These are phyloP conservation scores for Gymnosoma rotundatum DNA, from an alignment of 2,888 invertebrate species.

Conservation along the genomic window DNA sequence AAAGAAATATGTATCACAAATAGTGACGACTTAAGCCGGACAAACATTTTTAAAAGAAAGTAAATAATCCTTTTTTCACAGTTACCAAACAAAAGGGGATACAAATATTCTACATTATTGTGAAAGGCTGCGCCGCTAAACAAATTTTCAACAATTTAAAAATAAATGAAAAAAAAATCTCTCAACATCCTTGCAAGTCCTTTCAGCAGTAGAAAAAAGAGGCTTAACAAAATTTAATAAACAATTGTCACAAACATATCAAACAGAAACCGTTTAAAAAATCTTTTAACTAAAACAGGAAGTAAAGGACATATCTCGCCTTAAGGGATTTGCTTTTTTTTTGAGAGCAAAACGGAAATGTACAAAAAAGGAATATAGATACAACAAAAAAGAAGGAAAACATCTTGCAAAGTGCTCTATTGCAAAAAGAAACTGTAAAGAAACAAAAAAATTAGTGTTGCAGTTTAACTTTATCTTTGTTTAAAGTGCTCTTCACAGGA, in stretches of 20 bases:
- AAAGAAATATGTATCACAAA: background rate
- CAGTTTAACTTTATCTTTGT: conserved; percentile 55
- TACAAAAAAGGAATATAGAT: background rate
- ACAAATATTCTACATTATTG: background rate
- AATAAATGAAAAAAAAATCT: background rate
- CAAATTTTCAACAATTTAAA: background rate
- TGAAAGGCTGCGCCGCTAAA: background rate
- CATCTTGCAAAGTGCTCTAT: conserved; percentile 14
- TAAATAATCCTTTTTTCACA: conserved; percentile 7
- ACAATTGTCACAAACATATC: conserved; percentile 16
- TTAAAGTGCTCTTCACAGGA: conserved; percentile 54
- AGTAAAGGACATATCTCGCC: conserved; percentile 35
- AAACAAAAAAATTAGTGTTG: conserved; percentile 19
- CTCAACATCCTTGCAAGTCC: background rate
- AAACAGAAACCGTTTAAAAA: background rate
- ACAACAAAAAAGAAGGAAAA: background rate
- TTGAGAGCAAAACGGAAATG: background rate
- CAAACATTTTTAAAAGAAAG: conserved; percentile 73
- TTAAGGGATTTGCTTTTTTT: conserved; percentile 8
- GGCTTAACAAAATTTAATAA: conserved; percentile 7
- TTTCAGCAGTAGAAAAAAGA: background rate
- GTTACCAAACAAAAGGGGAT: background rate
- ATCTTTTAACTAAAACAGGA: conserved; percentile 25
- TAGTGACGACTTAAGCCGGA: conserved; percentile 43
- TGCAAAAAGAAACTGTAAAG: conserved; percentile 16